Evolutionary conservation across 1,140 invertebrate species (phyloP), one percentile per base, ranked within the genome.

Genomic region (Drosophila saltans): DNA sequence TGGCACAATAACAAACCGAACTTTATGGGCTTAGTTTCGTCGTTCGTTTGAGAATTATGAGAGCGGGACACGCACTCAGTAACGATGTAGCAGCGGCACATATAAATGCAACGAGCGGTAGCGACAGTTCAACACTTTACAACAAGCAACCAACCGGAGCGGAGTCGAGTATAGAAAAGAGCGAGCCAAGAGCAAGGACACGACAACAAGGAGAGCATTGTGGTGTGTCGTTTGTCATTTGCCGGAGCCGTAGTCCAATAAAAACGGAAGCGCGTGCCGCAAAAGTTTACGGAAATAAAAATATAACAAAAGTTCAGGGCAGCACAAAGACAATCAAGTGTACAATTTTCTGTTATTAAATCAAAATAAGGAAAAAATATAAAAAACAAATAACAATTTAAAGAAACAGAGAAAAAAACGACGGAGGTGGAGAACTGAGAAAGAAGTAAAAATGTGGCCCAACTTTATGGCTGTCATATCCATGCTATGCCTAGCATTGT

Each of bases 241-340:
- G 45, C 45, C 45, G 45, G 45, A 52, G 45, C 45, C 45, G 45
- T 52, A 52, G 45, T 52, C 45, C 45, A 52, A 52, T 52, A 52
- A 52, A 52, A 52, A 52, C 81, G 80, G 78, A 89, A 89, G 72
- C 84, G 81, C 74, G 84, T 79, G 84, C 84, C 84, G 80, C 85
- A 82, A 89, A 88, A 88, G 84, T 84, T 89, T 90, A 89, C 85
- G 81, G 85, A 89, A 89, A 90, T 89, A 80, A 40, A 81, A 71
- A 82, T 55, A 72, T 61, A 28, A 30, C 65, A 76, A 73, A 76
- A 82, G 78, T 72, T 72, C 70, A 80, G 48, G 68, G 56, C 58
- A 66, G 41, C 52, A 24, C 16, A 62, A 33, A 61, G 9, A 41
- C 48, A 75, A 66, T 41, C 48, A 75, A 67, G 21, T 33, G 36